Conservation (phyloP, 2,888 invertebrate genomes). For the Pammene fasciana region DNA sequence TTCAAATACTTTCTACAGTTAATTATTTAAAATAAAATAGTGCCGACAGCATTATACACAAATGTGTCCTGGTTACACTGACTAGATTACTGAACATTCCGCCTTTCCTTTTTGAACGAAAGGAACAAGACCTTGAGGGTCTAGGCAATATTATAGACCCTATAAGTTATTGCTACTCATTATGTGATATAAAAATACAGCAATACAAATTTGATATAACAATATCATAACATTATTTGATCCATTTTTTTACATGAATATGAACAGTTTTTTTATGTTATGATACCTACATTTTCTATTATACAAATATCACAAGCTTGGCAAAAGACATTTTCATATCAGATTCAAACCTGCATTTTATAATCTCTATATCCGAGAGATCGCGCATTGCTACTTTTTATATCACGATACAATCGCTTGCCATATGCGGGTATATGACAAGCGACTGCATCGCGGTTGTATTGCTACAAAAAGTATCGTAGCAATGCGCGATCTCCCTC, state of each 20-base stretch:
- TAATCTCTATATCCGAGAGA: not conserved
- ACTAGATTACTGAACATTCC: slow-evolving; percentile 32
- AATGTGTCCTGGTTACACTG: slow-evolving; percentile 19
- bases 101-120: not conserved
- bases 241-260: not conserved
- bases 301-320: slow-evolving; percentile 37
- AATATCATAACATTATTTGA: slow-evolving; percentile 4
- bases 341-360: not conserved
- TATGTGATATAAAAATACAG: not conserved
- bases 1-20: slow-evolving; percentile 2
- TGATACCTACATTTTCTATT: slow-evolving; percentile 10
- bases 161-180: not conserved
- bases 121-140: not conserved
- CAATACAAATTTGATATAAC: slow-evolving; percentile 18
- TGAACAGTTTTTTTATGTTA: not conserved
- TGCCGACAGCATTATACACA: slow-evolving; percentile 13
- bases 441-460: too few species aligned
- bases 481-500: too few species aligned
- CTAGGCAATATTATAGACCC: not conserved
- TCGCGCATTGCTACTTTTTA: too few species aligned
- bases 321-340: slow-evolving; percentile 31
- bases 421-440: too few species aligned
- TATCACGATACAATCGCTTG: too few species aligned
- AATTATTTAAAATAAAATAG: slow-evolving; percentile 3
- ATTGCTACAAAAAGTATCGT: too few species aligned